A percentile compares a stretch with the other conserved stretches of the same genome.
Conservation (phyloP, 2,113 vertebrate genomes). For the Myiagra hebetior region DNA sequence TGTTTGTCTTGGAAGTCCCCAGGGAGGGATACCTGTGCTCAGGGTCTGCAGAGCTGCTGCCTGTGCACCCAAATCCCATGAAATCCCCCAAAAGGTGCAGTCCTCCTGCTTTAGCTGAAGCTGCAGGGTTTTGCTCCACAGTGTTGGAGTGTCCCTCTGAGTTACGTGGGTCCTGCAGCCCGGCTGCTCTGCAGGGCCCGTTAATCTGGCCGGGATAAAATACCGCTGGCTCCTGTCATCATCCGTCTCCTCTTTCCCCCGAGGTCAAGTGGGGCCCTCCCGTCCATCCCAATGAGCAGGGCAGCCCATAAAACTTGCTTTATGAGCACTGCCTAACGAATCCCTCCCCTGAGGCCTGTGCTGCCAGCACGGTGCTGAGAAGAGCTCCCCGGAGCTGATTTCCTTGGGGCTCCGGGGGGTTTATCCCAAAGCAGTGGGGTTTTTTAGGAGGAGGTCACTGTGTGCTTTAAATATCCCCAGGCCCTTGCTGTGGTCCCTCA, state of each 20-base stretch:
- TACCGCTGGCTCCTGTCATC: neutral
- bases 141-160: accelerated
- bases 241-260: neutral
- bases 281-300: neutral
- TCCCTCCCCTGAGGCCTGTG: neutral
- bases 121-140: accelerated
- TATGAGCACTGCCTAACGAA: neutral
- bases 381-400: accelerated
- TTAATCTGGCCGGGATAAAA: neutral
- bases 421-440: accelerated
- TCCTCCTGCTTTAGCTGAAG: accelerated
- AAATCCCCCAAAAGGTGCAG: accelerated
- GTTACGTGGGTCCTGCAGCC: accelerated
- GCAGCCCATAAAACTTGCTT: neutral
- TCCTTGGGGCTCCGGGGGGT: accelerated
- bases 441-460: neutral
- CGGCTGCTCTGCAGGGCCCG: neutral
- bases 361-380: accelerated
- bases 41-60: neutral
- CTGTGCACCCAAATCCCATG: accelerated
- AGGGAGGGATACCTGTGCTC: neutral
- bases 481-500: neutral
- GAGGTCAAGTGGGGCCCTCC: conserved; percentile 18
- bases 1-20: too few species aligned
- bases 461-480: accelerated